Evolutionary conservation across 2,113 vertebrate genomes (phyloP).

Genomic region (Periophthalmus modestus): DNA sequence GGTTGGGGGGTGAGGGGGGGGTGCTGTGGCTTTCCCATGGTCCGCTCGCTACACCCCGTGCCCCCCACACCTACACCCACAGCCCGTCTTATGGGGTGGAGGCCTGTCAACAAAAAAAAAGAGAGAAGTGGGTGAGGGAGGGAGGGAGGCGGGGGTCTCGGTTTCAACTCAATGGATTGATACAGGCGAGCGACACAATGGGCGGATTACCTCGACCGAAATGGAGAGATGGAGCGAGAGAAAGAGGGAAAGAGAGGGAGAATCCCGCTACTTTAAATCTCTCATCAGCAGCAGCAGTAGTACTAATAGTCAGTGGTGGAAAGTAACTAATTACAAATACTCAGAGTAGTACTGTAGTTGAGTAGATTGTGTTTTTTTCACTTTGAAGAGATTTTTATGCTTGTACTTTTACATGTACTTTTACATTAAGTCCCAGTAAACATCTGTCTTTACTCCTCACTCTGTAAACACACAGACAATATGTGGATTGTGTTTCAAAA

Average conservation of each 20-base stretch:
- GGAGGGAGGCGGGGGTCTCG: conserved; percentile 62
- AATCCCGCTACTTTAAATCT: not conserved
- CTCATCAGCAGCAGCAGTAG: not conserved
- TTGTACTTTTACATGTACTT: no score
- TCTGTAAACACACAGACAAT: no score
- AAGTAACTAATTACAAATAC: no score
- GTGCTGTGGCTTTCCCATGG: conserved; percentile 80
- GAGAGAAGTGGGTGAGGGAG: conserved; percentile 40
- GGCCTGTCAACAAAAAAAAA: conserved; percentile 36
- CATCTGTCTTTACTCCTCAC: no score
- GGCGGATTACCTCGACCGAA: conserved; percentile 80
- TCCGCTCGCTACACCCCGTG: conserved; percentile 52
- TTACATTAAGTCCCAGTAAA: no score
- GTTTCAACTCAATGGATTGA: conserved; percentile 85
- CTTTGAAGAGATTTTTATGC: no score
- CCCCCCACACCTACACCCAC: not conserved
- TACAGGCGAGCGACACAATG: conserved; percentile 84
- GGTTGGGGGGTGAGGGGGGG: conserved; percentile 33
- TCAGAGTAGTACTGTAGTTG: no score
- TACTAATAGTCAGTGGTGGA: not conserved
- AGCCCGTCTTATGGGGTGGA: not conserved
- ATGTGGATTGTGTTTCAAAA: no score
- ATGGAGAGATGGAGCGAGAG: conserved; percentile 37
- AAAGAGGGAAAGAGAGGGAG: no score
- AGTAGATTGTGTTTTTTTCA: no score